Evolutionary conservation across 2,113 vertebrate genomes (phyloP), one percentile per base, ranked within the genome.

Genomic region (Phrynosoma blainvillii): DNA sequence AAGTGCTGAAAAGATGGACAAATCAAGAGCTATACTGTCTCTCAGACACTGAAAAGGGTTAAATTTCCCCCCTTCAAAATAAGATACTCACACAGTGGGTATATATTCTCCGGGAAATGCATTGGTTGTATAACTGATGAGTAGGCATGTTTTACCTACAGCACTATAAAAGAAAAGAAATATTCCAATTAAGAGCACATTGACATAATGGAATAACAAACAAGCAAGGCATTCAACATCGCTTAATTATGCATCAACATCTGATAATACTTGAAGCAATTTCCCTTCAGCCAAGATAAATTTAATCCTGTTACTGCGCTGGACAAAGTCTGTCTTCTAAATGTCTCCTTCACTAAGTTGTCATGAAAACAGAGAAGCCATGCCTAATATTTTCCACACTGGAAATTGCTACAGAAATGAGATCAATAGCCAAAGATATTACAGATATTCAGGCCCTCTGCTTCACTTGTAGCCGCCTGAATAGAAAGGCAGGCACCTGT

Each of bases 121-220:
- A 96, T 99, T 99, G 96, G 99, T 99, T 23, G 99, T 99, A 91
- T 99, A 99, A 95, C 99, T 99, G 98, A 99, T 99, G 94, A 99
- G 98, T 71, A 99, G 97, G 94, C 99, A 99, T 96, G 99, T 99
- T 97, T 99, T 99, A 97, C 99, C 99, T 93, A 99, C 99, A 95
- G 99, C 98, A 94, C 99, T 99, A 89, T 32, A 96, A 94, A 92
- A 56, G 80, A 25, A 73, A 84, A 80, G 88, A 82, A 59, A 90
- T 94, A 71, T 79, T 90, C 52, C 90, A 83, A 94, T 5, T 84
- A 14, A 85, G 84, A 77, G 10, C 54, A 27, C 84, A 54, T 86
- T 20, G 87, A 88, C 9, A 12, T 56, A 79, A 82, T n/a, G 12
- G 79, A 70, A 27, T 74, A 81, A 89, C 40, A 23, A 81, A 89